A percentile compares a stretch with the other conserved stretches of the same genome.
These are phyloP conservation scores for Sebastes baramenuke DNA, from an alignment of 2,797 vertebrate genomes.

Conservation along the genomic window DNA sequence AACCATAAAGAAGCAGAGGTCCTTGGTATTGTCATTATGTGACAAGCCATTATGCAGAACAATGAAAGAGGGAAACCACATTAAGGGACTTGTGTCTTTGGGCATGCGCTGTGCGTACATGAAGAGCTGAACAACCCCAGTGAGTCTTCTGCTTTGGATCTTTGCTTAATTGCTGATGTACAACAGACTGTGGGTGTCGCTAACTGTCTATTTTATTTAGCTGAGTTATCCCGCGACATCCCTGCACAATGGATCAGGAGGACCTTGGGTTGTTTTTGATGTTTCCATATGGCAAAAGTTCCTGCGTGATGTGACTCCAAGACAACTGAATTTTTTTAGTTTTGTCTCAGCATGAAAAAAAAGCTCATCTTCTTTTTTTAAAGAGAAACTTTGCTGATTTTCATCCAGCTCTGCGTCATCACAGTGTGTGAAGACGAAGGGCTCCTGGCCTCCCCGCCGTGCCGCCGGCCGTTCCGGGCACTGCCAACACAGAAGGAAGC, in stretches of 20 bases:
- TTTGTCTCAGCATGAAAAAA: not conserved
- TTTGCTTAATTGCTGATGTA: constrained; percentile 9
- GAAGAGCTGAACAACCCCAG: not conserved
- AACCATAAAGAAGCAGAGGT: constrained; percentile 34
- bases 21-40: constrained; percentile 5
- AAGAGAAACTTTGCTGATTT: not conserved
- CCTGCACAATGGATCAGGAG: not conserved
- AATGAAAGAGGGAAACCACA: constrained; percentile 21
- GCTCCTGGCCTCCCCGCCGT: too few relatives aligned
- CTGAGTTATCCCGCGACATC: not conserved
- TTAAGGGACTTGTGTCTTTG: constrained; percentile 6
- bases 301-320: not conserved
- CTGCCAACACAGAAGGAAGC: too few relatives aligned
- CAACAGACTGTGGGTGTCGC: not conserved
- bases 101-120: not conserved
- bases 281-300: not conserved
- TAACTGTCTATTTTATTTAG: not conserved
- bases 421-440: not conserved
- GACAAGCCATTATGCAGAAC: constrained; percentile 30
- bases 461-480: rapidly evolving
- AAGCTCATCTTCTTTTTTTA: not conserved
- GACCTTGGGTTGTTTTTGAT: not conserved
- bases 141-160: not conserved
- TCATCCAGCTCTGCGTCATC: not conserved
- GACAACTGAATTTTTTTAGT: not conserved